phyloP scores from a whole-genome alignment of 2,888 invertebrate species.

The Mesodorylaimus sp. region DNA sequence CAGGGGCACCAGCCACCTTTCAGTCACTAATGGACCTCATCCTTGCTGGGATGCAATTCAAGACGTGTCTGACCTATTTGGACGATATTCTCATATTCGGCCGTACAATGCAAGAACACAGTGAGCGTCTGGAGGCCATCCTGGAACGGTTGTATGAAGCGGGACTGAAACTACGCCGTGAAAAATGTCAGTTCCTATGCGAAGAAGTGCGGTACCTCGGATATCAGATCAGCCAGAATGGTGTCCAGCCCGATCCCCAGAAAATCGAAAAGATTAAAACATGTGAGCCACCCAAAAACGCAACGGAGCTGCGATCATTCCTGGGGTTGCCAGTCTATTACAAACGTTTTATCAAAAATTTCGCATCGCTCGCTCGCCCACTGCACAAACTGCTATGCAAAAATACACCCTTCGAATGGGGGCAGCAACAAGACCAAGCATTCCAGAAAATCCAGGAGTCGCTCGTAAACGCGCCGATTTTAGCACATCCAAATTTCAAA shows the following conservation, averaged over 20 bases:
- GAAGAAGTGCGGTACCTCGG: slow-evolving; percentile 6
- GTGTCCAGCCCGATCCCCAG: not conserved
- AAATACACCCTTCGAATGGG: not conserved
- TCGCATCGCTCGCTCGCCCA: not conserved
- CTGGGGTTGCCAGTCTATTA: slow-evolving; percentile 4
- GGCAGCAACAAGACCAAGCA: too few species aligned
- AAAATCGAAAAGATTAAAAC: not conserved
- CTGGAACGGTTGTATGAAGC: slow-evolving; percentile 2
- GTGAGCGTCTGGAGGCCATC: not conserved
- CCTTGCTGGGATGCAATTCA: slow-evolving; percentile 1
- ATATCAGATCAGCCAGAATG: too few species aligned
- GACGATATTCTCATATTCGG: slow-evolving; percentile 8
- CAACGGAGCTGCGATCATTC: slow-evolving; percentile 3
- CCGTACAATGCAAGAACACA: not conserved
- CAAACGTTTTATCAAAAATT: slow-evolving; percentile 1
- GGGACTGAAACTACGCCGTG: not conserved
- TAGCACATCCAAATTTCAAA: slow-evolving; percentile 5
- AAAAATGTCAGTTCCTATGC: slow-evolving; percentile 2
- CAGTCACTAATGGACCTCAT: slow-evolving; percentile 10
- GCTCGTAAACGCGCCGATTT: not conserved
- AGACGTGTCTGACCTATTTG: not conserved
- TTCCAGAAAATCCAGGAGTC: not conserved
- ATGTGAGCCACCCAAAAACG: slow-evolving; percentile 1
- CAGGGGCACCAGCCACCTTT: slow-evolving; percentile 14
- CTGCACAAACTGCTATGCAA: not conserved